Percentiles rank a stretch among this genome's conserved stretches.
Conservation (phyloP, 92 coral and sea anemone genomes). For the Actinernus sp. region DNA sequence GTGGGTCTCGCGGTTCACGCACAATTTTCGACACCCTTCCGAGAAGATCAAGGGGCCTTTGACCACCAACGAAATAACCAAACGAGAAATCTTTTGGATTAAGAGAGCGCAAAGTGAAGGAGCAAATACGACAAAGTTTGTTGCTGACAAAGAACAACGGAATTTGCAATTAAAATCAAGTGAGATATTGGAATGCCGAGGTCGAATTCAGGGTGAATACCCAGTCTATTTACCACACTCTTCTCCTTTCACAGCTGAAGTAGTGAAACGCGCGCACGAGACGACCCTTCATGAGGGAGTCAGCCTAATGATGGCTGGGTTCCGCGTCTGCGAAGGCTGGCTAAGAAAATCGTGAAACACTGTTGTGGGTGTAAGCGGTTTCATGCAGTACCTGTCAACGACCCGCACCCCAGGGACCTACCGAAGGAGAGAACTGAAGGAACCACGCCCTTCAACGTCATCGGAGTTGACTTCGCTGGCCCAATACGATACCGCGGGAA, state of each 20-base stretch:
- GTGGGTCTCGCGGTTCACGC: slow-evolving; percentile 71
- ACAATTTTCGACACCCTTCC: slow-evolving; percentile 56
- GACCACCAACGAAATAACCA: slow-evolving; percentile 35
- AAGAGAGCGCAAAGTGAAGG: slow-evolving; percentile 47
- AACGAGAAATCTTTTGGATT: slow-evolving; percentile 26
- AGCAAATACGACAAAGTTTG: slow-evolving; percentile 6
- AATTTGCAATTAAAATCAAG: slow-evolving; percentile 46
- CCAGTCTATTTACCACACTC: slow-evolving; percentile 55
- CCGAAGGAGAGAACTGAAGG: too few relatives aligned
- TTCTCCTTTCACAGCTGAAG: slow-evolving; percentile 26
- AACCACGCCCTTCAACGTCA: too few relatives aligned
- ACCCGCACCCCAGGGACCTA: slow-evolving; percentile 41
- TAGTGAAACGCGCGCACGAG: slow-evolving; percentile 54
- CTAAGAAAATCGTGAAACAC: slow-evolving; percentile 35
- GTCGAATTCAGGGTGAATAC: slow-evolving; percentile 60
- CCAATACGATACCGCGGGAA: slow-evolving; percentile 50
- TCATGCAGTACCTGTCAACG: slow-evolving; percentile 39
- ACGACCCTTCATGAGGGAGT: slow-evolving; percentile 70
- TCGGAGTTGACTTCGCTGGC: slow-evolving; percentile 72
- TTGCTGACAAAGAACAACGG: slow-evolving; percentile 47
- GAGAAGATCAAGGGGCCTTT: slow-evolving; percentile 34
- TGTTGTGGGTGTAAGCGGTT: slow-evolving; percentile 69
- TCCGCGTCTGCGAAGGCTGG: slow-evolving; percentile 54
- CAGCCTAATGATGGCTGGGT: slow-evolving; percentile 71
- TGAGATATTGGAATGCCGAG: slow-evolving; percentile 59